Conservation (phyloP, 1,140 invertebrate genomes). For the Adoxophyes honmai region DNA sequence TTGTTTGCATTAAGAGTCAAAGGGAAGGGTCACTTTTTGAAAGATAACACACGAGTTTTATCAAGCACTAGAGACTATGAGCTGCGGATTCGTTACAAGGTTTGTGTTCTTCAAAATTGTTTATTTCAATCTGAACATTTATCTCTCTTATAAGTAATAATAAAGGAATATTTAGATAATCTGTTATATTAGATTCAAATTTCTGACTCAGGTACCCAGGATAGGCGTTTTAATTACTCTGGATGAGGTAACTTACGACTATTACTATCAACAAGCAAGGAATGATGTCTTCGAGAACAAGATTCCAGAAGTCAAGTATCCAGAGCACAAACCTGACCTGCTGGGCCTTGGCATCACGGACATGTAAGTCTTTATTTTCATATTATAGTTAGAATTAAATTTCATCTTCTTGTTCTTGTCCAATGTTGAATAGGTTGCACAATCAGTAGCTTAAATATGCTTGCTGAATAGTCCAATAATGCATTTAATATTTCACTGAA, state of each 20-base stretch:
- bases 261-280: constrained; percentile 90
- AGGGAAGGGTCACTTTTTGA: constrained; percentile 81
- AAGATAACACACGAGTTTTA: constrained; percentile 78
- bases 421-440: no score
- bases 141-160: no score
- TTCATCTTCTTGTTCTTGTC: no score
- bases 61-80: constrained; percentile 79
- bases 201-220: constrained; percentile 69
- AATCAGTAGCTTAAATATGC: no score
- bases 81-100: constrained; percentile 88
- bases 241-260: constrained; percentile 87
- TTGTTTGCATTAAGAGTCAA: constrained; percentile 85
- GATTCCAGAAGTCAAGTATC: constrained; percentile 87
- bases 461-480: no score
- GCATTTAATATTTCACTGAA: no score
- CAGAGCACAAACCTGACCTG: constrained; percentile 84
- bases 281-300: constrained; percentile 87
- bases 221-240: constrained; percentile 81
- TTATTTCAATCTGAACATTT: no score
- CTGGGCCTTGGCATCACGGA: constrained; percentile 90
- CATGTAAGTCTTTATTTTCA: constrained; percentile 81
- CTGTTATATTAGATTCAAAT: background rate
- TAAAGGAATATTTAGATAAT: no score
- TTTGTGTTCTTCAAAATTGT: constrained; percentile 41
- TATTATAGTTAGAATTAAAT: constrained; percentile 1